Percentiles rank a stretch among this genome's conserved stretches.
Evolutionary conservation across 2,888 invertebrate genomes (phyloP).

Genomic region (Calliphora vomitoria): DNA sequence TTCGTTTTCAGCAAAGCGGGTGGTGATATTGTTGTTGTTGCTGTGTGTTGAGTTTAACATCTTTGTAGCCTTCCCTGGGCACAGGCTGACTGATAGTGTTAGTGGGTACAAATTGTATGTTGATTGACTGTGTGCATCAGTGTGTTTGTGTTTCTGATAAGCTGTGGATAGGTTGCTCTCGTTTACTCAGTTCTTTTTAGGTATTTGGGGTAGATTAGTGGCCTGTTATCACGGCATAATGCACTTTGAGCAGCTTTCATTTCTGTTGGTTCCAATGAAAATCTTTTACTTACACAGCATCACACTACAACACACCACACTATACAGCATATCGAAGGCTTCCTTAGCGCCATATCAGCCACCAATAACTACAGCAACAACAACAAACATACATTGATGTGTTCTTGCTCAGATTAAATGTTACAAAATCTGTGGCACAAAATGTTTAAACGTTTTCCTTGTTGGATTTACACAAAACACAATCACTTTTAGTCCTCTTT

Average conservation of each 20-base stretch:
- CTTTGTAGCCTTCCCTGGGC: constrained; percentile 30
- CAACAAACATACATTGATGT: background rate
- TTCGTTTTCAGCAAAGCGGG: background rate
- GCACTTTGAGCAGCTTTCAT: constrained; percentile 70
- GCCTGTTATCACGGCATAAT: constrained; percentile 76
- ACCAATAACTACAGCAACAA: constrained; percentile 8
- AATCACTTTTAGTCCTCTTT: constrained; percentile 61
- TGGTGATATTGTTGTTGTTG: constrained; percentile 15
- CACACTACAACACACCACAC: background rate
- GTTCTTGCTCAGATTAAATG: constrained; percentile 33
- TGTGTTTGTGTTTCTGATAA: constrained; percentile 78
- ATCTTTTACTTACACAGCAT: constrained; percentile 42
- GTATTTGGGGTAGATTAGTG: constrained; percentile 77
- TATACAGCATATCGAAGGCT: background rate
- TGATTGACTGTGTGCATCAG: constrained; percentile 38
- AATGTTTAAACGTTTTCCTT: constrained; percentile 43
- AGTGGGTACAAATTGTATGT: constrained; percentile 25
- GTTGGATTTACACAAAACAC: constrained; percentile 36
- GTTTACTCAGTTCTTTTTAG: constrained; percentile 58
- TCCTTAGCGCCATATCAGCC: constrained; percentile 9
- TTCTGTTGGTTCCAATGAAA: constrained; percentile 45
- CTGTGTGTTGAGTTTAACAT: constrained; percentile 27
- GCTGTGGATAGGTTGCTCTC: constrained; percentile 74
- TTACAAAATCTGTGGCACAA: constrained; percentile 51
- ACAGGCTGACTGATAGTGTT: background rate